Conservation (phyloP, 2,113 vertebrate genomes). For the Drymodes brunneopygia region DNA sequence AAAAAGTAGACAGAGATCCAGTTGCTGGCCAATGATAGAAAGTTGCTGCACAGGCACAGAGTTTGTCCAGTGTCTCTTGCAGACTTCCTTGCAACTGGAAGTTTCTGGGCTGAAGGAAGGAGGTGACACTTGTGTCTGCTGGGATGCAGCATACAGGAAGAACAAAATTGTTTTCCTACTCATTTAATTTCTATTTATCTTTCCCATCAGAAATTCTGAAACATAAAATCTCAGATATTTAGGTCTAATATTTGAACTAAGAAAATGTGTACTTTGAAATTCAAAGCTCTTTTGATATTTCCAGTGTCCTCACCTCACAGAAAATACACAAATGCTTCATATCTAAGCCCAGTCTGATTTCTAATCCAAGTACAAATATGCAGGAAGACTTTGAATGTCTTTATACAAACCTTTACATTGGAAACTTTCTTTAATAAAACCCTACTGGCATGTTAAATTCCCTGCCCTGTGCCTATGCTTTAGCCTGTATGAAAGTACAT, state of each 20-base stretch:
- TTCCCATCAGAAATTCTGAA: neutral
- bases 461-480: neutral
- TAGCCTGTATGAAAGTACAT: neutral
- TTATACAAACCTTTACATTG: neutral
- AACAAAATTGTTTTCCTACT: neutral
- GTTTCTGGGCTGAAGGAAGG: neutral
- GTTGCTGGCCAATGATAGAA: neutral
- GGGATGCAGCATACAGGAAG: neutral
- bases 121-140: neutral
- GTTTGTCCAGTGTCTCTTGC: neutral
- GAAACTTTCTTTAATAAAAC: neutral
- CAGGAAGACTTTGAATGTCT: neutral
- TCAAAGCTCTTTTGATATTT: neutral
- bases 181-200: neutral
- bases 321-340: neutral
- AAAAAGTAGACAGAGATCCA: neutral
- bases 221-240: neutral
- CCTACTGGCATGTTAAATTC: neutral
- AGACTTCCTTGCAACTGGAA: neutral
- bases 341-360: neutral
- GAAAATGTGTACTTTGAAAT: neutral
- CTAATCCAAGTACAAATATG: neutral
- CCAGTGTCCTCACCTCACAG: neutral
- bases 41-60: neutral
- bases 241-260: neutral